These are phyloP conservation scores for Hydra vulgaris DNA, from an alignment of 30 jellyfish, hydroid and myxozoan genomes.

Conservation along the genomic window DNA sequence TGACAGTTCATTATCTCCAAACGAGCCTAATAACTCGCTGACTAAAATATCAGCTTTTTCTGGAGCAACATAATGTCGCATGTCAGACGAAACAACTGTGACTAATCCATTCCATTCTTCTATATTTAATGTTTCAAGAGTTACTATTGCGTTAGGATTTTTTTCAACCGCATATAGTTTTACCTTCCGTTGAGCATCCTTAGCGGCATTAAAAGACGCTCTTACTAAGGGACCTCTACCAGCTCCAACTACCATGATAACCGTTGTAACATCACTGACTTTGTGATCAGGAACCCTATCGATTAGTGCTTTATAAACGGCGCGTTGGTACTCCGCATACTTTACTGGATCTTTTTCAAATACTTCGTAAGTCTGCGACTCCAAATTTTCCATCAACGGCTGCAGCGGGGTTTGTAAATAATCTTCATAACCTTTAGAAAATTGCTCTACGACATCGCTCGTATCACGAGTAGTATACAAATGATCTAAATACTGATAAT, in stretches of 20 bases:
- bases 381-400: constrained; percentile 94
- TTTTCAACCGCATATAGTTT: constrained; percentile 92
- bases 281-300: constrained; percentile 87
- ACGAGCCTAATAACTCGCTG: constrained; percentile 98
- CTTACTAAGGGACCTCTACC: constrained; percentile 99
- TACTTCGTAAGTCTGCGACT: constrained; percentile 89
- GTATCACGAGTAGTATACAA: constrained; percentile 61
- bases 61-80: constrained; percentile 73
- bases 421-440: constrained; percentile 96
- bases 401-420: constrained; percentile 91
- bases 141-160: constrained; percentile 91
- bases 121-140: constrained; percentile 79
- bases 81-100: constrained; percentile 78
- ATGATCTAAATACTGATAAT: constrained; percentile 84
- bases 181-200: constrained; percentile 63
- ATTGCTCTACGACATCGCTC: constrained; percentile 72
- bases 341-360: constrained; percentile 96
- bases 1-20: constrained; percentile 95
- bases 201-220: constrained; percentile 80
- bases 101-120: constrained; percentile 89
- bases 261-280: constrained; percentile 58
- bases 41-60: constrained; percentile 97
- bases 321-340: constrained; percentile 76
- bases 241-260: constrained; percentile 95
- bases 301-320: constrained; percentile 55